Percentiles rank a stretch among this genome's conserved stretches.
Evolutionary conservation across 2,888 invertebrate genomes (phyloP).

Genomic region (Heterodera filipjevi): DNA sequence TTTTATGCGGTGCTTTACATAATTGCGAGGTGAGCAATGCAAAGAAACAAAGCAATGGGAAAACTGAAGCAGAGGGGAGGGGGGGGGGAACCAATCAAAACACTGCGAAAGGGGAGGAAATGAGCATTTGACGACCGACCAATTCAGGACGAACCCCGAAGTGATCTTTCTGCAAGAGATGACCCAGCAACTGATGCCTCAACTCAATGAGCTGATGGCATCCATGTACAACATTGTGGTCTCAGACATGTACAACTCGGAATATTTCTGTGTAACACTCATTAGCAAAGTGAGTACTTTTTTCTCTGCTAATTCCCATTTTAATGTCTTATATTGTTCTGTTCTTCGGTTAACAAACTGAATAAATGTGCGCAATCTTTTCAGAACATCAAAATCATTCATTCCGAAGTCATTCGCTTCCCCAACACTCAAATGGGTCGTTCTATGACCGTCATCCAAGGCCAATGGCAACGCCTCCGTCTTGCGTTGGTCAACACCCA

Average conservation of each 20-base stretch:
- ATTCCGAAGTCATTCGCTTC: conserved; percentile 68
- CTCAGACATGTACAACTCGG: conserved; percentile 64
- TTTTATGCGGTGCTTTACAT: conserved; percentile 69
- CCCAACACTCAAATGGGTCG: conserved; percentile 69
- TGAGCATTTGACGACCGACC: conserved; percentile 34
- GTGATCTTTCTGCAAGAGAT: conserved; percentile 73
- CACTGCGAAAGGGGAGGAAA: no score
- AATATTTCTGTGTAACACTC: conserved; percentile 65
- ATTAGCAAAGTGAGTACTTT: conserved; percentile 44
- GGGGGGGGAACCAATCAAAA: no score
- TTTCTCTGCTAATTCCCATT: background rate
- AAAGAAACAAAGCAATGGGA: background rate
- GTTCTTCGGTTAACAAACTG: background rate
- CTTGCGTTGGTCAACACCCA: conserved; percentile 71
- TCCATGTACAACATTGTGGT: conserved; percentile 67
- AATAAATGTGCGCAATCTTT: no score
- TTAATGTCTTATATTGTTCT: background rate
- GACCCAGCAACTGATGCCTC: conserved; percentile 67
- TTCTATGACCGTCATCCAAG: conserved; percentile 69
- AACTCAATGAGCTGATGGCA: conserved; percentile 66
- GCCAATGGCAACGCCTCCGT: conserved; percentile 55
- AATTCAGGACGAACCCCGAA: conserved; percentile 70
- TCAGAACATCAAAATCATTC: conserved; percentile 48
- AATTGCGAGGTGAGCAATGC: conserved; percentile 67
- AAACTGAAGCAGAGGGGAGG: conserved; percentile 16